phyloP scores from a whole-genome alignment of 2,113 vertebrate genomes.

The Notechis scutatus region DNA sequence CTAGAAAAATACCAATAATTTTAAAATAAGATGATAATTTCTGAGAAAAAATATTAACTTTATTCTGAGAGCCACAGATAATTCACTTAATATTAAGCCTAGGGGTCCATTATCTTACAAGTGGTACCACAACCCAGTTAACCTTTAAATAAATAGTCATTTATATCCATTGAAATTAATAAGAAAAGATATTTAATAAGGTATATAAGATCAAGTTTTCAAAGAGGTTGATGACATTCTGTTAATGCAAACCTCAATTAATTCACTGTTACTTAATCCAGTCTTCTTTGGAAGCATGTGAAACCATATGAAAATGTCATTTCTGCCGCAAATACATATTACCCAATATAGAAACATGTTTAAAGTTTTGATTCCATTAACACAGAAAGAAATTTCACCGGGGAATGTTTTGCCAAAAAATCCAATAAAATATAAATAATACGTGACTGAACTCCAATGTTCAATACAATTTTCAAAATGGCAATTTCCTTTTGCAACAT shows the following conservation, averaged over 20 bases:
- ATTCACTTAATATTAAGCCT: not conserved
- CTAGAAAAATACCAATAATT: not conserved
- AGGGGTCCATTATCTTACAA: not conserved
- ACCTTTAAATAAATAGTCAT: not conserved
- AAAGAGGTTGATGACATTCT: accelerated
- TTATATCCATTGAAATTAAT: not conserved
- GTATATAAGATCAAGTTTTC: not conserved
- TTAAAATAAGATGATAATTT: not conserved
- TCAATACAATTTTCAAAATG: not conserved
- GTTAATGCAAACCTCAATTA: accelerated
- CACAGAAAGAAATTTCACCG: not conserved
- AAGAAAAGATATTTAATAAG: not conserved
- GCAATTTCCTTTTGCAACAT: not conserved
- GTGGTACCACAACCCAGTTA: not conserved
- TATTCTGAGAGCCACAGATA: not conserved
- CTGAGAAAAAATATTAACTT: not conserved
- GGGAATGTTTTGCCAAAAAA: not conserved
- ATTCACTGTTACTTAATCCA: not conserved
- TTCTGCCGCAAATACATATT: not conserved
- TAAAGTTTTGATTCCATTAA: not conserved
- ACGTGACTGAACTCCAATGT: not conserved
- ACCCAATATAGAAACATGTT: not conserved
- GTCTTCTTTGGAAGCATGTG: not conserved
- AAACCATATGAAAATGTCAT: not conserved
- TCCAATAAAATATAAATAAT: not conserved